phyloP scores from a whole-genome alignment of 2,888 invertebrate genomes.

The Nymphalis c-album region DNA sequence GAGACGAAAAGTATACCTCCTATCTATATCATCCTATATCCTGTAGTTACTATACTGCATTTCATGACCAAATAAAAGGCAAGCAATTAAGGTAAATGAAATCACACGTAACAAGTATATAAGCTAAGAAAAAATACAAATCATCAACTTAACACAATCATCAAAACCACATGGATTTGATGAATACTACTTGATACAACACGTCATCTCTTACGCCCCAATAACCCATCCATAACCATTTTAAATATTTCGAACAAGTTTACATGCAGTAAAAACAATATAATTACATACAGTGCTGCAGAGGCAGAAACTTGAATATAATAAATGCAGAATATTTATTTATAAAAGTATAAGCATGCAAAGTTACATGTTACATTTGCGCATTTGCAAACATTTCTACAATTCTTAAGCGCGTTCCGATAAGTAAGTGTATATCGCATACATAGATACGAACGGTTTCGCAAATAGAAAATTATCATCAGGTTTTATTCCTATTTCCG shows the following conservation, averaged over 20 bases:
- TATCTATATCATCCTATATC: too few relatives aligned
- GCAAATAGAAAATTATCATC: slow-evolving; percentile 3
- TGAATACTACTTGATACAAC: neutral
- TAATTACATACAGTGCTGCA: neutral
- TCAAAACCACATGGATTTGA: neutral
- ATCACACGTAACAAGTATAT: neutral
- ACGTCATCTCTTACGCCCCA: slow-evolving; percentile 18
- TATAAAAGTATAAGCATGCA: neutral
- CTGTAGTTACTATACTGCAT: slow-evolving; percentile 3
- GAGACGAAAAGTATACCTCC: slow-evolving; percentile 43
- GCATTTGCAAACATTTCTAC: neutral
- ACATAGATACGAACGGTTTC: slow-evolving; percentile 7
- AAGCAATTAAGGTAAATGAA: slow-evolving; percentile 1
- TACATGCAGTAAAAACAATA: neutral
- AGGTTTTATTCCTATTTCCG: slow-evolving; percentile 4
- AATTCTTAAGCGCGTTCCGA: neutral
- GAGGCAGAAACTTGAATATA: neutral
- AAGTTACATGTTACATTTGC: neutral
- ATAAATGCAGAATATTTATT: neutral
- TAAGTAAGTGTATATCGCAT: too few relatives aligned
- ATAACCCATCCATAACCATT: neutral
- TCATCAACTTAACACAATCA: neutral
- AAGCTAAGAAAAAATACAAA: neutral
- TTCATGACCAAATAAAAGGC: slow-evolving; percentile 14
- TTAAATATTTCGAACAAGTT: slow-evolving; percentile 8